These are phyloP conservation scores for Camponotus pennsylvanicus DNA, from an alignment of 1,140 invertebrate genomes.

Conservation along the genomic window DNA sequence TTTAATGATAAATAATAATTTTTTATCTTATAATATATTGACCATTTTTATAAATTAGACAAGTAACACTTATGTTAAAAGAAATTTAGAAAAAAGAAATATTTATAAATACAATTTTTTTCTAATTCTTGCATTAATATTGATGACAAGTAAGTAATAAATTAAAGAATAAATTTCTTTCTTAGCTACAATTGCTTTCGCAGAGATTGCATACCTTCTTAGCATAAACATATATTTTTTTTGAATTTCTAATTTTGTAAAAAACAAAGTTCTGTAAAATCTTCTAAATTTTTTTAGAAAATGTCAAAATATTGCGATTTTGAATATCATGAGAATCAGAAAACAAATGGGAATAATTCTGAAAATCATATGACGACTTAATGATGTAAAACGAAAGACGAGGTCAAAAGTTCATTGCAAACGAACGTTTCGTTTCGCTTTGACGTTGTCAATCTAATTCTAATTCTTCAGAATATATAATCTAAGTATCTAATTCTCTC, in stretches of 20 bases:
- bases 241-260: too few relatives aligned
- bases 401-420: conserved; percentile 49
- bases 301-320: background rate
- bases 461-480: too few relatives aligned
- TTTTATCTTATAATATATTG: background rate
- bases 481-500: too few relatives aligned
- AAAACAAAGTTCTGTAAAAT: background rate
- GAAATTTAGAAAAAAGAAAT: background rate
- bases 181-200: background rate
- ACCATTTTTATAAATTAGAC: background rate
- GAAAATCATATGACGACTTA: background rate
- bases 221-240: too few relatives aligned
- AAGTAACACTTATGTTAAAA: background rate
- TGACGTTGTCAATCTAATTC: background rate
- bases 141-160: background rate
- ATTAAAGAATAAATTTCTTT: background rate
- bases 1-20: background rate
- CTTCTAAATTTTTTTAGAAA: background rate
- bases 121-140: background rate
- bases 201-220: too few relatives aligned
- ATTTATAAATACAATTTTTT: background rate
- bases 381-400: conserved; percentile 14
- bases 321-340: background rate
- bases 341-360: background rate
- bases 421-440: background rate